A percentile compares a stretch with the other conserved stretches of the same genome.
phyloP scores from a whole-genome alignment of 1,140 invertebrate genomes.

The Oryctes rhinoceros region DNA sequence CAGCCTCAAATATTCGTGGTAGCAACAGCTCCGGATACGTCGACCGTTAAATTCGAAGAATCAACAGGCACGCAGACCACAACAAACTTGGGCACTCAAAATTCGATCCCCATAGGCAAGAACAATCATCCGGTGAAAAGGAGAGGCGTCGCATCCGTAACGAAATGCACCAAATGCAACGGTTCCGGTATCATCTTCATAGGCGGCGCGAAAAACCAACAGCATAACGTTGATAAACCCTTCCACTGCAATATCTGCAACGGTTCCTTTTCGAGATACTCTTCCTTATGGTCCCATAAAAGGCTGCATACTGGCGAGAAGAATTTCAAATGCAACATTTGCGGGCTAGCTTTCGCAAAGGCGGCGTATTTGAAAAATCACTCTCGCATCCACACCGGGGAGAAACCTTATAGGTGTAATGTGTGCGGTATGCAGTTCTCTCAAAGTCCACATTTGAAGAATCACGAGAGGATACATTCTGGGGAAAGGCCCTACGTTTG shows the following conservation, averaged over 20 bases:
- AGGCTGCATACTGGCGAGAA: conserved; percentile 87
- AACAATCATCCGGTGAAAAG: conserved; percentile 81
- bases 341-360: conserved; percentile 92
- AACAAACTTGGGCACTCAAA: conserved; percentile 61
- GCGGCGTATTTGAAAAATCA: conserved; percentile 93
- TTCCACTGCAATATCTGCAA: conserved; percentile 89
- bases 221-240: conserved; percentile 76
- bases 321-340: conserved; percentile 91
- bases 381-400: conserved; percentile 79
- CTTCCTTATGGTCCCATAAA: conserved; percentile 86
- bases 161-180: conserved; percentile 88
- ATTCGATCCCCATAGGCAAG: conserved; percentile 61
- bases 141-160: conserved; percentile 80
- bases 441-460: conserved; percentile 89
- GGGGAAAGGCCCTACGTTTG: conserved; percentile 91
- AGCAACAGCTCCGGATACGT: conserved; percentile 66
- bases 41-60: conserved; percentile 65
- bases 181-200: conserved; percentile 86
- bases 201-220: conserved; percentile 66
- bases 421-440: conserved; percentile 90
- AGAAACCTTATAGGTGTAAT: conserved; percentile 87
- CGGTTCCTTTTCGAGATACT: conserved; percentile 83
- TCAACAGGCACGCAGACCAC: conserved; percentile 58
- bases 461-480: conserved; percentile 92
- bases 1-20: conserved; percentile 68